Evolutionary conservation across 1,140 invertebrate species (phyloP), one percentile per base, ranked within the genome.

Genomic region (Drosophila micromelanica): DNA sequence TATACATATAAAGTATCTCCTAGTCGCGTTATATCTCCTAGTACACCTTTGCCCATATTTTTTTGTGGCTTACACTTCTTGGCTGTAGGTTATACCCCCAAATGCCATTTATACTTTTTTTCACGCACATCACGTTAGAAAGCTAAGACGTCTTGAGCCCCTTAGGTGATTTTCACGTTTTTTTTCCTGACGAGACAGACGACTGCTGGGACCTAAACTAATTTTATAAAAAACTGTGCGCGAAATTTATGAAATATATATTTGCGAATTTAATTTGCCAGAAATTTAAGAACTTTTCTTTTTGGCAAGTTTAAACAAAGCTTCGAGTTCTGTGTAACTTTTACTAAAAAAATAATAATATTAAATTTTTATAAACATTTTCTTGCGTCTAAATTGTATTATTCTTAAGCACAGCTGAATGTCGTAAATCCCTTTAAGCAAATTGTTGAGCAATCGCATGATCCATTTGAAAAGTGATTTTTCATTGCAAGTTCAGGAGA

Each of bases 151-250:
- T 7, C 23, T n/a, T 54, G 48, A 17, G 49, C 40, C 62, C 61
- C 62, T 45, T 35, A 55, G 62, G 62, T 55, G 62, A 64, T 64
- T 64, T 55, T 45, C 49, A 15, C 23, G 38, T 52, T 49, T 15
- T 49, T 15, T 52, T 61, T 51, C 27, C 54, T 57, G 52, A 38
- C 52, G 54, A 20, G 35, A 37, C 23, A 23, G 35, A 37, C 23
- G 43, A 45, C 61, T 54, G 61, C 13, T 64, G 49, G 40, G 51
- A 55, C 49, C 40, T 30, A 46, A 54, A 55, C 62, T 55, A 55
- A 64, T 64, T 64, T 64, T 17, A 43, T 35, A 11, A 45, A 54
- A 38, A 49, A 40, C 9, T 20, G 20, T 15, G 23, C 46, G 20
- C 17, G 45, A 57, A 43, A n/a, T 43, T 15, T 46, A 45, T 45